Percentiles rank a stretch among this genome's conserved stretches.
Evolutionary conservation across 2,888 invertebrate species (phyloP).

Genomic region (Zhuqinia jingwanae): DNA sequence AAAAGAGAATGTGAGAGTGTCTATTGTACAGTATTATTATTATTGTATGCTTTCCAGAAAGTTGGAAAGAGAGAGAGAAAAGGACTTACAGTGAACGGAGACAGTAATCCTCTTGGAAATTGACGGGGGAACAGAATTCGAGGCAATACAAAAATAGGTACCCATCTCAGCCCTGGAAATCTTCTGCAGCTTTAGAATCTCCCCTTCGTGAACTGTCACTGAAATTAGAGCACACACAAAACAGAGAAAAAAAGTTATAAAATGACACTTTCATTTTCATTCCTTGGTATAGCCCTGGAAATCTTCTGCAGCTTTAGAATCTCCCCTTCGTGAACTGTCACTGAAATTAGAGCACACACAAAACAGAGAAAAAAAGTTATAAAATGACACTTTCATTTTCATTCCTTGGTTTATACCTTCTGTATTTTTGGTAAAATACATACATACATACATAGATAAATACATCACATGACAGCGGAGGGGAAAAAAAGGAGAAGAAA

Average conservation of each 20-base stretch:
- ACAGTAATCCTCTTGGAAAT: slow-evolving; percentile 90
- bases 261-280: slow-evolving; percentile 43
- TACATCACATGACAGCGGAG: too few relatives aligned
- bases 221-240: slow-evolving; percentile 7
- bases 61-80: slow-evolving; percentile 6
- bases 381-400: slow-evolving; percentile 42
- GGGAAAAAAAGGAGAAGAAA: not conserved
- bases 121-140: slow-evolving; percentile 93
- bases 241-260: slow-evolving; percentile 35
- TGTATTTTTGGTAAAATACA: not conserved
- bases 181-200: slow-evolving; percentile 88
- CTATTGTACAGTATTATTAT: not conserved
- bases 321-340: slow-evolving; percentile 87
- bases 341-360: slow-evolving; percentile 76
- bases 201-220: slow-evolving; percentile 86
- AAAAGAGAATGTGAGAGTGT: not conserved
- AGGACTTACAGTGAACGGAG: slow-evolving; percentile 90
- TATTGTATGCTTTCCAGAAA: not conserved
- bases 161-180: slow-evolving; percentile 95
- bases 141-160: slow-evolving; percentile 93
- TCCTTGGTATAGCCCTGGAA: slow-evolving; percentile 87
- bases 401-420: too few relatives aligned
- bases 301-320: slow-evolving; percentile 89
- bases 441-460: too few relatives aligned
- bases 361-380: slow-evolving; percentile 33